Conservation (phyloP, 2,888 invertebrate genomes). For the Hoplodrina ambigua region DNA sequence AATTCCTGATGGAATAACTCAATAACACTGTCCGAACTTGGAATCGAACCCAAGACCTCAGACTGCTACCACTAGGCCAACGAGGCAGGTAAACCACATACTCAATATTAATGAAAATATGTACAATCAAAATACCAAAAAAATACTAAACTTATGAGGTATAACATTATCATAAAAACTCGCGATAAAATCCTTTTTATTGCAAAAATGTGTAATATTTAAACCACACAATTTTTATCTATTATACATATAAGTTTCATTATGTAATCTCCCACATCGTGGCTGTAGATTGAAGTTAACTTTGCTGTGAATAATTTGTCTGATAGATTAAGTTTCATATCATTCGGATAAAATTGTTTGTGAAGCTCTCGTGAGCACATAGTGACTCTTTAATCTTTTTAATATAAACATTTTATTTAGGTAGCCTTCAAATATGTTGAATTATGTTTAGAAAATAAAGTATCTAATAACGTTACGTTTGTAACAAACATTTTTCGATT, state of each 20-base stretch:
- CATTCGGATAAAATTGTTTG: conserved; percentile 44
- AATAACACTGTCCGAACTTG: too few relatives aligned
- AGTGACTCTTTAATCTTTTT: conserved; percentile 29
- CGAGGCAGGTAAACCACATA: too few relatives aligned
- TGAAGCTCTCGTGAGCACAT: conserved; percentile 28
- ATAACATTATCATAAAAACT: too few relatives aligned
- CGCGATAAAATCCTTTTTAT: background rate
- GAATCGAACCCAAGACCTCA: too few relatives aligned
- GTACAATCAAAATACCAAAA: too few relatives aligned
- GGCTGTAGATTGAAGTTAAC: conserved; percentile 6
- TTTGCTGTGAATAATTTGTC: conserved; percentile 21
- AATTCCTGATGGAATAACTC: too few relatives aligned
- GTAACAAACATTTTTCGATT: too few relatives aligned
- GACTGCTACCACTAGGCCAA: too few relatives aligned
- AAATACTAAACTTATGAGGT: too few relatives aligned
- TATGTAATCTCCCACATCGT: conserved; percentile 7
- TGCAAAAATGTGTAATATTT: background rate
- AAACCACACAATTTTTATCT: conserved; percentile 3
- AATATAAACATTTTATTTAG: conserved; percentile 27
- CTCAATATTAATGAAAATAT: too few relatives aligned
- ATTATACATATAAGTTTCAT: conserved; percentile 5
- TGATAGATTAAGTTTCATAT: conserved; percentile 34
- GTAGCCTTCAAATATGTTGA: background rate
- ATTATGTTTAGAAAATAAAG: background rate
- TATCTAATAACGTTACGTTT: too few relatives aligned